phyloP scores from a whole-genome alignment of 2,113 vertebrate species.

The Cervus canadensis region DNA sequence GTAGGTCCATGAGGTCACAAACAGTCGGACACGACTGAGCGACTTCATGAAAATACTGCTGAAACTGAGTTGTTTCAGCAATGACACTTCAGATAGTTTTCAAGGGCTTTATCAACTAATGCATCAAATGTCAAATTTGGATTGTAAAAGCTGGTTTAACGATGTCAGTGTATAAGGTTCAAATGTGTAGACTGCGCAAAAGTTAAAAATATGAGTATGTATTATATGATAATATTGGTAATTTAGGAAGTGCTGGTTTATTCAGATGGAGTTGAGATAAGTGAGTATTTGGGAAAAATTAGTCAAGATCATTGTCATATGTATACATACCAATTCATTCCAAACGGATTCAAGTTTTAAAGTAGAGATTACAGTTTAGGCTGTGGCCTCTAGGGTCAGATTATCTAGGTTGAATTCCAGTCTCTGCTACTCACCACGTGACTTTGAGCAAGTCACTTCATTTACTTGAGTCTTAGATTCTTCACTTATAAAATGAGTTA shows the following conservation, averaged over 20 bases:
- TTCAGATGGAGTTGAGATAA: neutral
- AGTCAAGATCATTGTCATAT: neutral
- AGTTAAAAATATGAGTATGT: neutral
- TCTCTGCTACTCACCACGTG: neutral
- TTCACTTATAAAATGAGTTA: conserved; percentile 15
- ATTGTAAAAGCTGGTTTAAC: neutral
- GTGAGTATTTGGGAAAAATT: neutral
- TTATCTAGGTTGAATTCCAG: neutral
- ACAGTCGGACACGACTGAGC: neutral
- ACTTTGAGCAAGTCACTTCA: neutral
- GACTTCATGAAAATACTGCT: neutral
- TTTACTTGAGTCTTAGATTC: neutral
- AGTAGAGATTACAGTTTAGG: neutral
- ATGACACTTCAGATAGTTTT: neutral
- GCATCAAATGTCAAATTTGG: neutral
- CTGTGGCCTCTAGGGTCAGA: neutral
- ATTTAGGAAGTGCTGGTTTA: conserved; percentile 5
- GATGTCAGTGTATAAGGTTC: neutral
- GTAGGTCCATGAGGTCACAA: neutral
- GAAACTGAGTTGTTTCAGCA: neutral
- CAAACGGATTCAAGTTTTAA: neutral
- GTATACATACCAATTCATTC: neutral
- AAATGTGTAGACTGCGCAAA: neutral
- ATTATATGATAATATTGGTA: neutral
- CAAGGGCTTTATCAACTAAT: neutral